Conservation (phyloP, 2,888 invertebrate species). For the Salticus scenicus region DNA sequence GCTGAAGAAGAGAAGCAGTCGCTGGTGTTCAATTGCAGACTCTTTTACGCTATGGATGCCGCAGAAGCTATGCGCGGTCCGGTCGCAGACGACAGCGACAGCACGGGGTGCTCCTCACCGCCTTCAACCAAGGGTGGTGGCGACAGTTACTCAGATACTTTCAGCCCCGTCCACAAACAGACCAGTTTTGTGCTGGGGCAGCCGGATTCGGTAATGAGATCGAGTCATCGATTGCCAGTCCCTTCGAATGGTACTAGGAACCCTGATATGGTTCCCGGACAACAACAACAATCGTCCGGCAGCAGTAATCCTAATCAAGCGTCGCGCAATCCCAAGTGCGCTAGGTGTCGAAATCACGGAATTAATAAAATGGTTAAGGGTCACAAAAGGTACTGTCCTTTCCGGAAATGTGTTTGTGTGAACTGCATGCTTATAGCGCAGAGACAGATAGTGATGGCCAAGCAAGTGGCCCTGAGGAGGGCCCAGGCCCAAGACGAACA, state of each 20-base stretch:
- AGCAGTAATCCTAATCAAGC: background rate
- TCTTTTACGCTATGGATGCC: background rate
- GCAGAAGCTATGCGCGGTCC: background rate
- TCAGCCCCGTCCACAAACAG: too few species aligned
- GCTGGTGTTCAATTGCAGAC: background rate
- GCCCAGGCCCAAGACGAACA: constrained; percentile 54
- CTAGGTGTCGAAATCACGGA: constrained; percentile 86
- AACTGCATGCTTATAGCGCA: constrained; percentile 62
- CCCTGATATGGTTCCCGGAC: too few species aligned
- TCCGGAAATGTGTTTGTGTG: constrained; percentile 37
- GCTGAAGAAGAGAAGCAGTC: background rate
- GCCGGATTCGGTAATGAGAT: too few species aligned
- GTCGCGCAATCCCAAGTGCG: constrained; percentile 80
- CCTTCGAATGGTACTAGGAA: too few species aligned
- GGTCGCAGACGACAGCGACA: background rate
- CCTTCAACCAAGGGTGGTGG: too few species aligned
- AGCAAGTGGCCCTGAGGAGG: constrained; percentile 60
- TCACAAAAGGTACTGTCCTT: constrained; percentile 81
- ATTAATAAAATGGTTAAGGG: constrained; percentile 90
- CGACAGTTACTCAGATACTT: too few species aligned
- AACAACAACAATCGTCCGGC: background rate
- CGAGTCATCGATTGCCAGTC: too few species aligned
- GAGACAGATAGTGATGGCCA: constrained; percentile 64
- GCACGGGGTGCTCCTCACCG: background rate
- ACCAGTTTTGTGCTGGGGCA: too few species aligned